Evolutionary conservation across 2,113 vertebrate species (phyloP).

Genomic region (Hassar affinis): DNA sequence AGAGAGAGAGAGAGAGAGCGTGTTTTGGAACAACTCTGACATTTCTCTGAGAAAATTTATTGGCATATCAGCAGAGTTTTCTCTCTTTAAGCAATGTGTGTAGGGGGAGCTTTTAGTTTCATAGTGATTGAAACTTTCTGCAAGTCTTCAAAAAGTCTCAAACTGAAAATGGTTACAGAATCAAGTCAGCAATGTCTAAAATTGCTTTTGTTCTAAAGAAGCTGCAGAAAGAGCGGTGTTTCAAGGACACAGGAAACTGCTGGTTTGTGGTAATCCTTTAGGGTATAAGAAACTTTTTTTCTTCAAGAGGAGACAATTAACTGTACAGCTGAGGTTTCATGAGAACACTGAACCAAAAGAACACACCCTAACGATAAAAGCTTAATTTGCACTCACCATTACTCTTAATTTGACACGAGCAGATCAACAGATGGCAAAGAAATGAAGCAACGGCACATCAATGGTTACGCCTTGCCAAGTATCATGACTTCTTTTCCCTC

Average conservation of each 20-base stretch:
- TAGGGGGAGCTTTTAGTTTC: background rate
- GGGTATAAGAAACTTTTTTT: background rate
- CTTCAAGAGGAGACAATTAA: background rate
- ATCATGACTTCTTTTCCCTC: background rate
- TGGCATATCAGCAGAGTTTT: background rate
- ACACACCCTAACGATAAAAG: background rate
- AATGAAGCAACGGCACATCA: background rate
- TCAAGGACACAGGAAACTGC: background rate
- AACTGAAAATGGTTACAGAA: background rate
- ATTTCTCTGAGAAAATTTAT: background rate
- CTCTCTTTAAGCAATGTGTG: background rate
- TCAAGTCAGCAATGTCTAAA: background rate
- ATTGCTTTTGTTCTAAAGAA: background rate
- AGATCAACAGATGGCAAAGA: background rate
- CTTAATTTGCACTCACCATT: background rate
- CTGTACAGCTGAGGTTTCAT: background rate
- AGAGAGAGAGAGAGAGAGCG: background rate
- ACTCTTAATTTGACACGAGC: background rate
- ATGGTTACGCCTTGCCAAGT: background rate
- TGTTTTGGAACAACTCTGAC: slow-evolving; percentile 23
- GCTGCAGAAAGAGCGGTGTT: background rate
- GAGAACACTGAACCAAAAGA: background rate
- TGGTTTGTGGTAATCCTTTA: background rate
- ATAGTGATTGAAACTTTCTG: background rate
- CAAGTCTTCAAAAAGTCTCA: background rate